These are phyloP conservation scores for Onychomys leucogaster DNA, from an alignment of 2,797 vertebrate genomes.

Conservation along the genomic window DNA sequence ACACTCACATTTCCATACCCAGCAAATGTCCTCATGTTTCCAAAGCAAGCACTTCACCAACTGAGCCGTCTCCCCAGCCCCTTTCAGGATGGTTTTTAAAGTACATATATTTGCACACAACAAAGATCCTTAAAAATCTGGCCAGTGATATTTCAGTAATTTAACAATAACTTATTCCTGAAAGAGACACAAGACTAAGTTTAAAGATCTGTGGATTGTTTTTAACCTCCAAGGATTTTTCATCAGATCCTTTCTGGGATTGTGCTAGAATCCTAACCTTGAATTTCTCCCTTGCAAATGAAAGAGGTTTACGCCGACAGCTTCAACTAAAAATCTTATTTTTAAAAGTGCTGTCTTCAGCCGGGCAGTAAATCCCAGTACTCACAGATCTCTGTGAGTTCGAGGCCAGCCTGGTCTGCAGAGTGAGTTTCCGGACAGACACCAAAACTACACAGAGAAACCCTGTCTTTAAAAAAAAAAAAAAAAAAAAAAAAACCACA, in stretches of 20 bases:
- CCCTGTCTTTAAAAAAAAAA: too few relatives aligned
- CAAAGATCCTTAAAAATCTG: slow-evolving; percentile 47
- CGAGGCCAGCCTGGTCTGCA: too few relatives aligned
- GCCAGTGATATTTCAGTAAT: slow-evolving; percentile 26
- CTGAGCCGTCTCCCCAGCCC: background rate
- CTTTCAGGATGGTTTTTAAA: background rate
- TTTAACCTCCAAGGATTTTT: slow-evolving; percentile 69
- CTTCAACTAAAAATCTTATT: slow-evolving; percentile 79
- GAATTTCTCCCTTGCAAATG: slow-evolving; percentile 73
- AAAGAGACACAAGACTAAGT: slow-evolving; percentile 58
- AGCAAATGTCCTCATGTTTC: background rate
- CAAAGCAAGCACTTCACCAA: background rate
- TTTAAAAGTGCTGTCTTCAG: slow-evolving; percentile 75
- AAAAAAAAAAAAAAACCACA: too few relatives aligned
- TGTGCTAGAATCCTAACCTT: slow-evolving; percentile 73
- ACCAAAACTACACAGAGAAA: too few relatives aligned
- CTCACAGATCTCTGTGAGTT: too few relatives aligned
- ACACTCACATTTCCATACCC: background rate
- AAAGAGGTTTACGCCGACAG: slow-evolving; percentile 77
- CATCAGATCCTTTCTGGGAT: slow-evolving; percentile 73
- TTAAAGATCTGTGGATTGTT: slow-evolving; percentile 19
- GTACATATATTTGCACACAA: background rate
- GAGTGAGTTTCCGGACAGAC: too few relatives aligned
- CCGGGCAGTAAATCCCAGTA: too few relatives aligned
- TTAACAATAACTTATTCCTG: slow-evolving; percentile 36